Conservation (phyloP, 2,888 invertebrate genomes). For the Azorinus chamasolen region DNA sequence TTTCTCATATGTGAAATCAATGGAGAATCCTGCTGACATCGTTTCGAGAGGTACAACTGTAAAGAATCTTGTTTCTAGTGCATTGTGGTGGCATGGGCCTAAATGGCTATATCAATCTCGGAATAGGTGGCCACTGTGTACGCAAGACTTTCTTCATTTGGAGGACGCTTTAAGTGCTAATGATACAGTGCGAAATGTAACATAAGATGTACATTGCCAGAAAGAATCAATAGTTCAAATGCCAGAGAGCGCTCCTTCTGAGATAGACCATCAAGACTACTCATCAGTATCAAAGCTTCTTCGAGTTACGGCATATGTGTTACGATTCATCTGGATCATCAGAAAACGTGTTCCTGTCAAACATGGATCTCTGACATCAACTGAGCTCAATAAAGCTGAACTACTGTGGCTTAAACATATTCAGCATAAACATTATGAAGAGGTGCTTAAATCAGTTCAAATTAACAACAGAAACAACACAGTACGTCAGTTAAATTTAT, state of each 20-base stretch:
- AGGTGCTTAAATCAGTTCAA: too few species aligned
- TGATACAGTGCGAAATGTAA: too few species aligned
- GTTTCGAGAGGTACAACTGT: too few species aligned
- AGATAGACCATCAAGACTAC: slow-evolving; percentile 8
- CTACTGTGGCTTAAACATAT: too few species aligned
- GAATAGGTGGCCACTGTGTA: not conserved
- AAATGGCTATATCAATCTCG: slow-evolving; percentile 11
- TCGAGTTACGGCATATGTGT: slow-evolving; percentile 17
- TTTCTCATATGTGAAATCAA: slow-evolving; percentile 11
- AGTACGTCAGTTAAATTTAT: too few species aligned
- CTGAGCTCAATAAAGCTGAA: too few species aligned
- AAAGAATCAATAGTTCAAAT: not conserved
- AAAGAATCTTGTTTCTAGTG: not conserved
- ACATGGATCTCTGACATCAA: too few species aligned
- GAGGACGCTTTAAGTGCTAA: too few species aligned
- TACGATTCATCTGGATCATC: slow-evolving; percentile 17
- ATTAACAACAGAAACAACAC: too few species aligned
- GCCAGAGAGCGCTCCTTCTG: not conserved
- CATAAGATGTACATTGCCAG: too few species aligned
- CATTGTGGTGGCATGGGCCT: slow-evolving; percentile 22
- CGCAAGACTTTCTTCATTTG: not conserved
- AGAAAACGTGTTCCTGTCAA: too few species aligned
- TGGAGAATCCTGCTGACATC: slow-evolving; percentile 13
- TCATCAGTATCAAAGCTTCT: slow-evolving; percentile 18
- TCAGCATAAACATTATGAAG: too few species aligned